A percentile compares a stretch with the other conserved stretches of the same genome.
Evolutionary conservation across 2,797 vertebrate genomes (phyloP).

Genomic region (Petrocephalus schoutedeni): DNA sequence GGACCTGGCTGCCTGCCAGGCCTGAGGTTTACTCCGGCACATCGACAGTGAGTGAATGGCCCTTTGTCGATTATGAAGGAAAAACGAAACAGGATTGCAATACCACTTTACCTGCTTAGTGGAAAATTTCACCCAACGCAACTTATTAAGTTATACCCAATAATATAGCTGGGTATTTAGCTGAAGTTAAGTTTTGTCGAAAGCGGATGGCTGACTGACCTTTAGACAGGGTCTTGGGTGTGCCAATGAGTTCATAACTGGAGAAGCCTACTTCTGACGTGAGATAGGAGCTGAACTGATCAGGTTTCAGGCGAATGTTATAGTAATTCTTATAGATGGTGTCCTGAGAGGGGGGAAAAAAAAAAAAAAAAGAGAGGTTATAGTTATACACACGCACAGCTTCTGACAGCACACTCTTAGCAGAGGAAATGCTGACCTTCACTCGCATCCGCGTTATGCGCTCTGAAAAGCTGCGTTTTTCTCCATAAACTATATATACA

Average conservation of each 20-base stretch:
- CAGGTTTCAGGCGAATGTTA: slow-evolving; percentile 68
- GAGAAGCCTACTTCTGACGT: slow-evolving; percentile 74
- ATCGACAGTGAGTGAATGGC: background rate
- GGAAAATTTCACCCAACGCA: background rate
- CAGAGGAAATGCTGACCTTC: background rate
- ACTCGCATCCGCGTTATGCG: background rate
- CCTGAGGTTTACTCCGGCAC: background rate
- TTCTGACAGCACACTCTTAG: background rate
- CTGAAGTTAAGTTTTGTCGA: background rate
- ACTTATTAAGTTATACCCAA: background rate
- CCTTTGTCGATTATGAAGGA: background rate
- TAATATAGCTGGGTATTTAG: background rate
- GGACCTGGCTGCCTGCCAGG: background rate
- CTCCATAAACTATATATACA: background rate
- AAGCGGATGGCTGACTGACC: slow-evolving; percentile 45
- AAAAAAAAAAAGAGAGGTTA: background rate
- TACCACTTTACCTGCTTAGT: background rate
- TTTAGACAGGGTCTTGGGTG: slow-evolving; percentile 53
- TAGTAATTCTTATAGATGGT: slow-evolving; percentile 63
- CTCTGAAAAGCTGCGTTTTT: background rate
- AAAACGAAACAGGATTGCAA: background rate
- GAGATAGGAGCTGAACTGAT: slow-evolving; percentile 73
- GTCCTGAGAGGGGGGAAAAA: slow-evolving; percentile 59
- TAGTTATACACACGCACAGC: background rate
- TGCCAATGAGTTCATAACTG: slow-evolving; percentile 71